phyloP scores from a whole-genome alignment of 2,888 invertebrate genomes.

The Dynastes grantii region DNA sequence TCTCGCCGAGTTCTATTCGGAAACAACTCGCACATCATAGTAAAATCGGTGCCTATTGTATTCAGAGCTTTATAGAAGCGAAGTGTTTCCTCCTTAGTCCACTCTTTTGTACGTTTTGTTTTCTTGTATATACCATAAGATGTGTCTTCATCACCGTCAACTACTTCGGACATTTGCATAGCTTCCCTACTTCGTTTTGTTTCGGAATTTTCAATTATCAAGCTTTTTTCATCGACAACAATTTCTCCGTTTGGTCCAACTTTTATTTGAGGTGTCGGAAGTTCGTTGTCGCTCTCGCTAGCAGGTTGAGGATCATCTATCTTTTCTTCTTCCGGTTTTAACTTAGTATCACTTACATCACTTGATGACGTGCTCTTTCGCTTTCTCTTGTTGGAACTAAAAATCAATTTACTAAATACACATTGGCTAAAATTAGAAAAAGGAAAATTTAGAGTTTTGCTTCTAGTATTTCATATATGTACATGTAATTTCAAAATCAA shows the following conservation, averaged over 20 bases:
- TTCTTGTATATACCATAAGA: constrained; percentile 79
- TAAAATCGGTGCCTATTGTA: constrained; percentile 93
- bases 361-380: constrained; percentile 61
- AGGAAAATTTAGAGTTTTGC: neutral
- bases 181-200: constrained; percentile 76
- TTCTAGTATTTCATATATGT: no score
- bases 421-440: neutral
- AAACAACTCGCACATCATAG: constrained; percentile 89
- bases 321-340: constrained; percentile 65
- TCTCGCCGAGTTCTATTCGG: constrained; percentile 84
- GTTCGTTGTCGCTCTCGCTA: constrained; percentile 67
- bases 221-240: constrained; percentile 87
- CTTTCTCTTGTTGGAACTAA: constrained; percentile 59
- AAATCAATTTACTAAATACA: neutral
- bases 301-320: constrained; percentile 53
- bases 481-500: no score
- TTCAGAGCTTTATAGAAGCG: constrained; percentile 93
- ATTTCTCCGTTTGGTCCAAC: constrained; percentile 89
- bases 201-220: constrained; percentile 84
- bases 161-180: constrained; percentile 77
- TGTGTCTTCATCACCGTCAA: constrained; percentile 76
- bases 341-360: constrained; percentile 61
- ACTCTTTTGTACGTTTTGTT: constrained; percentile 80
- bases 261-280: constrained; percentile 88
- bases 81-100: constrained; percentile 86